Base-by-base conservation (phyloP, 2,113 vertebrate genomes). In the Gymnobelideus leadbeateri region DNA sequence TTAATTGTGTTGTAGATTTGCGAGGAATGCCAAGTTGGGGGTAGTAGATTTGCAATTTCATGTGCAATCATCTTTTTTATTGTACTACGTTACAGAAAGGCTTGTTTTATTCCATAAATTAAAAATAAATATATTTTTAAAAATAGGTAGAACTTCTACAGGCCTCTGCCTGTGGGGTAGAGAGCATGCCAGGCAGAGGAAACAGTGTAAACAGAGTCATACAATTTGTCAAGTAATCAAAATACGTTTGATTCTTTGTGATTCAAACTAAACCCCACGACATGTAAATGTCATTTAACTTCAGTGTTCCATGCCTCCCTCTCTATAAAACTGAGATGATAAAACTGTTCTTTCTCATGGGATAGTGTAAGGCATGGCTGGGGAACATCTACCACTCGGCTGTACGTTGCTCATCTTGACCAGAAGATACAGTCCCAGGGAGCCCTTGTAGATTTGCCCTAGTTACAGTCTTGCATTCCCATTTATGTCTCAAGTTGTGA, bases 401-500 rank as follows among this genome's bases (percentile, higher is more conserved):
- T 95, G 54, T 50, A 68, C 1, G 50, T 91, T 31, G 3, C 46
- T 84, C 95, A 54, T 57, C 51, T 92, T 77, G 12, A 25, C 43
- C n/a, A n/a, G 61, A 51, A 52, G 8, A 23, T 92, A 52, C 8
- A 21, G n/a, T 84, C 16, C n/a, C 37, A n/a, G 5, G 43, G 68
- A 84, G n/a, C 68, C 68, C n/a, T 43, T 6, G 1, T 43, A 19
- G 7, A n/a, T 43, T 43, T 84, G 37, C 68, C 37, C 68, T 43
- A 43, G 68, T 84, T 43, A 23, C 68, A 84, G 37, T n/a, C n/a
- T 84, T 43, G n/a, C 68, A 84, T 68, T 92, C 90, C 51, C 50
- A 37, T 89, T 89, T 93, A 25, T 90, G 94, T 47, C 94, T 91
- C 2, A 6, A 10, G 21, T 93, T 93, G 89, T 95, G 89, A 96